Evolutionary conservation across 2,888 invertebrate species (phyloP), one percentile per base, ranked within the genome.

Genomic region (Teleiodes luculella): DNA sequence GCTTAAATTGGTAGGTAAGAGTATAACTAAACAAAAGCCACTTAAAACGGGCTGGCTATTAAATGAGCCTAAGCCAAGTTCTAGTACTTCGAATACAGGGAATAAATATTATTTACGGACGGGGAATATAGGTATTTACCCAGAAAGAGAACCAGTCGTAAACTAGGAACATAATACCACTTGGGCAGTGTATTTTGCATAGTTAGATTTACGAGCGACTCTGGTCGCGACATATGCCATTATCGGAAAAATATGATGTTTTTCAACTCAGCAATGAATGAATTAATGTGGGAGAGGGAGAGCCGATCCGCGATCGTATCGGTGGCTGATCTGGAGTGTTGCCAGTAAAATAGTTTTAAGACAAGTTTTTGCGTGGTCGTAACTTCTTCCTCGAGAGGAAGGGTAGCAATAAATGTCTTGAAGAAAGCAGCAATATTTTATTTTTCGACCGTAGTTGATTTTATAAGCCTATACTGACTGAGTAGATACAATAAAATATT

Each of bases 321-420:
- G 72, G 69, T 78, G 64, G 70, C 69, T 57, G 65, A 68, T 53
- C 75, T 88, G 88, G 86, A 84, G 74, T 72, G 70, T 60, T 74
- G 86, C 88, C 88, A 88, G 77, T 85, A 80, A 82, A 80, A 67
- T 76, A 78, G 75, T 80, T 78, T 72, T 73, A 70, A 80, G 76
- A 72, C 77, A 67, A 78, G 68, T 83, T 82, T 82, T 74, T 71
- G 72, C 75, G 72, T 62, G 58, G 67, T 78, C 74, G 81, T 85
- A 83, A 83, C 74, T 86, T 77, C 70, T 60, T 63, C 62, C 64
- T 64, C 70, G 69, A 71, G 73, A 58, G 67, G 64, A 56, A 57
- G 10, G 75, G 83, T n/a, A n/a, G n/a, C 78, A 74, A 83, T 88
- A 87, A 87, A 84, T 70, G 85, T 86, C 84, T 74, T 63, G 68